These are phyloP conservation scores for Rhyacichthys aspro DNA, from an alignment of 2,797 vertebrate genomes.

Conservation along the genomic window DNA sequence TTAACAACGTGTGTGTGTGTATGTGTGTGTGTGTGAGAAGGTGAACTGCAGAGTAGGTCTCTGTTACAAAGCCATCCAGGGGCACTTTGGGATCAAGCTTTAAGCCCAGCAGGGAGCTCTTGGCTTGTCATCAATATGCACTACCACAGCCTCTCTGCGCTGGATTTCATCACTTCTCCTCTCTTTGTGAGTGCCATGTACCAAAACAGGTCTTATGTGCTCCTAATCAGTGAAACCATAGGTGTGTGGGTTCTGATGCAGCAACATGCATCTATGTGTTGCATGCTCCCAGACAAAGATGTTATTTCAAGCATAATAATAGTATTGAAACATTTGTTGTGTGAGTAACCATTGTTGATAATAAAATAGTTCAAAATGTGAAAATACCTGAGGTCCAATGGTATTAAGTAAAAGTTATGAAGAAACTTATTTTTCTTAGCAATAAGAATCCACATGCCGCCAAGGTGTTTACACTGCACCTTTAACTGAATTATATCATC, in stretches of 20 bases:
- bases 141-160: constrained; percentile 42
- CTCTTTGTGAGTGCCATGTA: constrained; percentile 5
- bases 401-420: too few relatives aligned
- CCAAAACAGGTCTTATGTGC: constrained; percentile 20
- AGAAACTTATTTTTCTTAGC: too few relatives aligned
- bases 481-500: too few relatives aligned
- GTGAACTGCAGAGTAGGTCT: constrained; percentile 53
- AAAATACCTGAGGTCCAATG: too few relatives aligned
- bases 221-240: constrained; percentile 31
- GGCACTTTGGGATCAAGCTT: constrained; percentile 54
- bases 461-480: too few relatives aligned
- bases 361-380: too few relatives aligned
- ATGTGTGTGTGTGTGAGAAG: constrained; percentile 36
- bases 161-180: constrained; percentile 45
- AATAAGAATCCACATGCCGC: too few relatives aligned
- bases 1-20: constrained; percentile 10
- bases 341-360: too few relatives aligned
- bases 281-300: neutral
- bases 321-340: too few relatives aligned
- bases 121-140: constrained; percentile 69
- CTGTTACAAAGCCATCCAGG: constrained; percentile 57
- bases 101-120: constrained; percentile 68
- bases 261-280: neutral
- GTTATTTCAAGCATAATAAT: constrained; percentile 5
- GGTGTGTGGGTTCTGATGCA: constrained; percentile 13